These are phyloP conservation scores for Yponomeuta cagnagella DNA, from an alignment of 2,888 invertebrate genomes.

Conservation along the genomic window DNA sequence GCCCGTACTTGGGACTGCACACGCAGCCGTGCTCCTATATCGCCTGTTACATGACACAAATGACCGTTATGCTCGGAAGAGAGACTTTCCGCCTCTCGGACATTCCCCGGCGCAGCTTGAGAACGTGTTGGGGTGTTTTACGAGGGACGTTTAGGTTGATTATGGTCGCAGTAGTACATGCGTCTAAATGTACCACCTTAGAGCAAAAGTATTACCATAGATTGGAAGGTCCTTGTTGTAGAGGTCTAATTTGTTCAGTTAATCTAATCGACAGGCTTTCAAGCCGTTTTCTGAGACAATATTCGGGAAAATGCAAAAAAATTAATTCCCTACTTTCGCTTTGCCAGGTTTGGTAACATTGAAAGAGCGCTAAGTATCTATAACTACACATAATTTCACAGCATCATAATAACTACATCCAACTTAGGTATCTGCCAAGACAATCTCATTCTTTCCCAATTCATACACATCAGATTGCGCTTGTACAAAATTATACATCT, in stretches of 20 bases:
- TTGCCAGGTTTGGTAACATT: no score
- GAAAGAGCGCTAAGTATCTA: no score
- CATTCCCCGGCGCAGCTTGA: neutral
- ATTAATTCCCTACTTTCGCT: no score
- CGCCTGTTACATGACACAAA: conserved; percentile 37
- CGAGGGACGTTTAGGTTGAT: neutral
- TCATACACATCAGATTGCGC: neutral
- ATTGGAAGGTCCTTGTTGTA: neutral
- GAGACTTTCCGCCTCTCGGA: conserved; percentile 36
- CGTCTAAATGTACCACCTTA: neutral
- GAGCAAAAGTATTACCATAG: neutral
- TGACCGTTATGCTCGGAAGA: conserved; percentile 47
- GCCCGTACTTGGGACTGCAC: conserved; percentile 41
- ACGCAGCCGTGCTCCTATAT: conserved; percentile 53
- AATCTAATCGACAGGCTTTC: no score
- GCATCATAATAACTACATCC: neutral
- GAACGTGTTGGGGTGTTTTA: neutral
- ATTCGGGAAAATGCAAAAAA: no score
- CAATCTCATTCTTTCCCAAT: neutral
- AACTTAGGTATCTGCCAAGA: neutral
- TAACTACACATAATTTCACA: no score
- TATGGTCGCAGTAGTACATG: neutral
- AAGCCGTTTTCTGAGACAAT: no score
- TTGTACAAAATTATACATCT: neutral
- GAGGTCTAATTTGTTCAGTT: neutral